Evolutionary conservation across 1,140 invertebrate genomes (phyloP), one percentile per base, ranked within the genome.

Genomic region (Maconellicoccus hirsutus): DNA sequence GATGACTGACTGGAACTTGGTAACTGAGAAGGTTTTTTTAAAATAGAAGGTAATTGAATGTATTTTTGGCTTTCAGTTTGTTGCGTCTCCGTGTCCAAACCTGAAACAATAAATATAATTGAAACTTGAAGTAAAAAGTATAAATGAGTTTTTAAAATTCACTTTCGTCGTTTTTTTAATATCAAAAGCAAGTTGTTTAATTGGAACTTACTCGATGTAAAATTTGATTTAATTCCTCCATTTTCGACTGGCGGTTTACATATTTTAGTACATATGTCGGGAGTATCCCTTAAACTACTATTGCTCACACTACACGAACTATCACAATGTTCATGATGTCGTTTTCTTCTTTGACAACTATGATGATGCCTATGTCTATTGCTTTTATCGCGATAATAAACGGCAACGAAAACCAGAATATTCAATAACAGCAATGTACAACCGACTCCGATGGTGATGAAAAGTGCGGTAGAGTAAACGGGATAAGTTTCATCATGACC

Each of bases 381-480:
- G 19, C 22, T 25, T 26, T 25, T 66, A 26, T 66, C 61, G 3
- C 22, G 3, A 78, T 96, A 96, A 76, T 95, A 96, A 0, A 96
- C 91, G 0, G 92, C 93, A 25, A 92, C 93, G 77, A 96, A 96
- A 75, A 97, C 94, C 16, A 97, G 82, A 0, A 96, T 89, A 77
- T 97, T 98, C 25, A 77, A 73, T 2, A 77, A 73, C 69, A 72
- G 25, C 21, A 96, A 80, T 0, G 89, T 90, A 77, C 92, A 93
- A 0, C 94, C 94, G 71, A 97, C 94, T n/a, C 93, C 93, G 74
- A 97, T 93, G 1, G 93, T 96, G 0, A 96, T 89, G 77, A 90
- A 92, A 7, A 96, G 79, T 0, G 92, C 92, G 0, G 92, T 94
- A 0, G 89, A 92, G 22, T 70, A 72, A 21, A 70, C 42, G 6